A percentile compares a stretch with the other conserved stretches of the same genome.
These are phyloP conservation scores for Daboia siamensis DNA, from an alignment of 2,113 vertebrate genomes.

Conservation along the genomic window DNA sequence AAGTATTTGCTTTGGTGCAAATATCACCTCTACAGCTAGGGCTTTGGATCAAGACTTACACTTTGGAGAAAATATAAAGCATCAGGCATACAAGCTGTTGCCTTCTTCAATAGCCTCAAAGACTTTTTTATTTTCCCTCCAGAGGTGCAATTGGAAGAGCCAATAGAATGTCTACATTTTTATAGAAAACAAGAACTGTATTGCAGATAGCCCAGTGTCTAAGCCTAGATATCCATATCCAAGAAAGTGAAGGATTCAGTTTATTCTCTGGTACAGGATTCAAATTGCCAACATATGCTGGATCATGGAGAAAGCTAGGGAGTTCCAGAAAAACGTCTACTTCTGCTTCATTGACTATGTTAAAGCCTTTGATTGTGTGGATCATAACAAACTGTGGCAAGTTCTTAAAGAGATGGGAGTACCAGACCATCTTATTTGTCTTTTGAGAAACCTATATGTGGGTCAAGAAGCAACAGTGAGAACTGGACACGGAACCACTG, in stretches of 20 bases:
- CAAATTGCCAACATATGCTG: too few species aligned
- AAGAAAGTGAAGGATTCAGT: not conserved
- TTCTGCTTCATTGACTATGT: too few species aligned
- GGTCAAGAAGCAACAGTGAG: too few species aligned
- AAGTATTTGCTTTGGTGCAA: not conserved
- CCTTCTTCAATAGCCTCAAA: not conserved
- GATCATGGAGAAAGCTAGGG: too few species aligned
- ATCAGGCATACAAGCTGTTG: not conserved
- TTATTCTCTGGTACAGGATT: not conserved
- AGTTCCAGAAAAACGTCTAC: too few species aligned
- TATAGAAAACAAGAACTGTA: not conserved
- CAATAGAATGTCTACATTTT: not conserved
- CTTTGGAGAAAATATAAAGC: not conserved
- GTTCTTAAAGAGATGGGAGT: too few species aligned
- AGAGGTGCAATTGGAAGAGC: not conserved
- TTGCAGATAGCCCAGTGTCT: not conserved
- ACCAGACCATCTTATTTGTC: too few species aligned
- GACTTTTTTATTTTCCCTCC: not conserved
- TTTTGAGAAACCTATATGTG: too few species aligned
- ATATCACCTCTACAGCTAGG: not conserved
- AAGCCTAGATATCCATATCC: not conserved
- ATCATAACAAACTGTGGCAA: too few species aligned
- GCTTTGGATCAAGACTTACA: not conserved
- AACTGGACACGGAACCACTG: too few species aligned
- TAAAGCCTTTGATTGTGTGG: too few species aligned